Evolutionary conservation across 2,113 vertebrate species (phyloP).

Genomic region (Rallus limicola): DNA sequence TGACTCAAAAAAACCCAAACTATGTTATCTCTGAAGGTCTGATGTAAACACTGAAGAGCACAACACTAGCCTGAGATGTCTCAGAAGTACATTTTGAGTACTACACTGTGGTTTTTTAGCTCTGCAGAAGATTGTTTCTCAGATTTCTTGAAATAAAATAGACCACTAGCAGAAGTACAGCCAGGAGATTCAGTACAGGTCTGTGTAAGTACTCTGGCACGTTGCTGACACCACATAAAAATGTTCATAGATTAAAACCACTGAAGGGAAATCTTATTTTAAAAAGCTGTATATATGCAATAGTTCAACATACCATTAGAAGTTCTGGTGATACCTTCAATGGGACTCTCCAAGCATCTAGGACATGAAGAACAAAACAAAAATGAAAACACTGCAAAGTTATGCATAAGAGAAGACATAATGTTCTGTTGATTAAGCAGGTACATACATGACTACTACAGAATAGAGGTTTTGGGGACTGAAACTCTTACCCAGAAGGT

Average conservation of each 20-base stretch:
- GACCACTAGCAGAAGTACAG: not conserved
- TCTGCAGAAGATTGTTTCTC: not conserved
- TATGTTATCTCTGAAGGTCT: not conserved
- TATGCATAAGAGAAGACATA: not conserved
- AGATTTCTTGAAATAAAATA: not conserved
- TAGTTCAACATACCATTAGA: slow-evolving; percentile 82
- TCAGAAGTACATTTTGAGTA: not conserved
- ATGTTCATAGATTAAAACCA: not conserved
- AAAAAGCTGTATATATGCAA: not conserved
- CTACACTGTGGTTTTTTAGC: not conserved
- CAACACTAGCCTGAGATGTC: not conserved
- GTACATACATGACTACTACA: not conserved
- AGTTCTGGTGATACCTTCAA: slow-evolving; percentile 91
- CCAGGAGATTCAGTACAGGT: not conserved
- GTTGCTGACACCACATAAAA: not conserved
- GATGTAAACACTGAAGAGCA: not conserved
- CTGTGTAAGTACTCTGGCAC: not conserved
- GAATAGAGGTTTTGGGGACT: not conserved
- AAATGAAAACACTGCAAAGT: not conserved
- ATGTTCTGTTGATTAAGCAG: not conserved
- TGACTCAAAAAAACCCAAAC: not conserved
- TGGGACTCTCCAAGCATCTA: slow-evolving; percentile 91
- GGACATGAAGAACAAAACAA: not conserved
- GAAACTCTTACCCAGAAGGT: slow-evolving; percentile 82
- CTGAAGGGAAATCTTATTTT: not conserved